Percentiles rank a stretch among this genome's conserved stretches.
Evolutionary conservation across 2,888 invertebrate genomes (phyloP).

Genomic region (Patella pellucida): DNA sequence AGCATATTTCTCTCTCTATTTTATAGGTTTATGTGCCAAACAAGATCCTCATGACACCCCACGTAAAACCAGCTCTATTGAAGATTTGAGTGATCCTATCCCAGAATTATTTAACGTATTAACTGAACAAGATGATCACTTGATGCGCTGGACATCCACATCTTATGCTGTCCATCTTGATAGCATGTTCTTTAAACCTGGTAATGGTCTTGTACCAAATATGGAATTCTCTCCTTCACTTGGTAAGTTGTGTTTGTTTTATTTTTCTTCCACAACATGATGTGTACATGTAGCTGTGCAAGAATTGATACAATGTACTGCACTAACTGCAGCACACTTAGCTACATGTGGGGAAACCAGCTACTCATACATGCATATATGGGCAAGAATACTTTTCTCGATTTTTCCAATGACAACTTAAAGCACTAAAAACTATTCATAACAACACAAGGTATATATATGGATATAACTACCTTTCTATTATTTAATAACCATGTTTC

Average conservation of each 20-base stretch:
- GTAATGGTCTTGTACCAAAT: conserved; percentile 18
- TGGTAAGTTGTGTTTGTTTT: neutral
- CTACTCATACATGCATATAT: no score
- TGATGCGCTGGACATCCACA: conserved; percentile 84
- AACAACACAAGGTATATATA: no score
- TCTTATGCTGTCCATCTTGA: conserved; percentile 80
- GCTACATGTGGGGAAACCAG: no score
- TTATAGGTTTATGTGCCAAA: conserved; percentile 89
- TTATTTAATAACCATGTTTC: no score
- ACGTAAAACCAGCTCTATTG: conserved; percentile 86
- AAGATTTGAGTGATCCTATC: conserved; percentile 85
- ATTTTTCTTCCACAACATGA: no score
- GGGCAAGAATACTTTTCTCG: no score
- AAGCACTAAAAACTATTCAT: no score
- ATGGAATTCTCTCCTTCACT: conserved; percentile 6
- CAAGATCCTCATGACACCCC: conserved; percentile 83
- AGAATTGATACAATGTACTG: no score
- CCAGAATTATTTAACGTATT: conserved; percentile 87
- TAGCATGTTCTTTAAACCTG: conserved; percentile 71
- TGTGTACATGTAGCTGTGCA: no score
- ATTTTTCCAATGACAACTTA: no score
- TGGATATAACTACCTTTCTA: no score
- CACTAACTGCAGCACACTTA: no score
- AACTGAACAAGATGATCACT: conserved; percentile 83
- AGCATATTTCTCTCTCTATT: conserved; percentile 35